phyloP scores from a whole-genome alignment of 2,888 invertebrate species.

The Myathropa florea region DNA sequence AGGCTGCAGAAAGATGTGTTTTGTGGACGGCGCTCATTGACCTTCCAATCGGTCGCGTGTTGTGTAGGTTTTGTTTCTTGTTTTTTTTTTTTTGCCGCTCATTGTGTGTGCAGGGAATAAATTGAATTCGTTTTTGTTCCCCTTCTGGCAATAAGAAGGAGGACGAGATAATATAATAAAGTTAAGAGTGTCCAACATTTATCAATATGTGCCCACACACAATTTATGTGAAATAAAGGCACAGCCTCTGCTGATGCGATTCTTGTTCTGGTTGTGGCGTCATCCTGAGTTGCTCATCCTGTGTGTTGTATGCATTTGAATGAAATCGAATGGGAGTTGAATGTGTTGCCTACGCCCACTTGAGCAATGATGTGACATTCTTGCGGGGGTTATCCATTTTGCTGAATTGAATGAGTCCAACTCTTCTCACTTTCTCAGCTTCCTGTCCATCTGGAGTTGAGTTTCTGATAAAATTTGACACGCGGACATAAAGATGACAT shows the following conservation, averaged over 20 bases:
- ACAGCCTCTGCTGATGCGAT: background rate
- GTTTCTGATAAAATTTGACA: no score
- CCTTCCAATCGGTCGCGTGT: conserved; percentile 46
- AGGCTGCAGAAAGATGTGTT: background rate
- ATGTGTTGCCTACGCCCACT: background rate
- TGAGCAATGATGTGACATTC: background rate
- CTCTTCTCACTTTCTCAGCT: conserved; percentile 8
- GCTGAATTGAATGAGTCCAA: no score
- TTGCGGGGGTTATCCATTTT: no score
- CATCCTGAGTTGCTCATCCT: background rate
- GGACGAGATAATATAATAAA: conserved; percentile 32
- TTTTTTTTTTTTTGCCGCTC: no score
- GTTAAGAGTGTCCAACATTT: conserved; percentile 55
- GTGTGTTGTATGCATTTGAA: conserved; percentile 8
- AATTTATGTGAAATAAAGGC: conserved; percentile 14
- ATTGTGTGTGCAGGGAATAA: conserved; percentile 36
- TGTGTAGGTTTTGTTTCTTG: conserved; percentile 52
- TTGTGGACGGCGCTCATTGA: conserved; percentile 48
- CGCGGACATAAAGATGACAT: no score
- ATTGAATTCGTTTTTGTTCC: conserved; percentile 46
- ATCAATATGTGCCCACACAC: conserved; percentile 53
- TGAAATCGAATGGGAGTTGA: conserved; percentile 27
- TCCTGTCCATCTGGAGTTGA: no score
- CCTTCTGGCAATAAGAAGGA: background rate
- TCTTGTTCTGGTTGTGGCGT: background rate